phyloP scores from a whole-genome alignment of 2,797 vertebrate species.

The Helarctos malayanus region DNA sequence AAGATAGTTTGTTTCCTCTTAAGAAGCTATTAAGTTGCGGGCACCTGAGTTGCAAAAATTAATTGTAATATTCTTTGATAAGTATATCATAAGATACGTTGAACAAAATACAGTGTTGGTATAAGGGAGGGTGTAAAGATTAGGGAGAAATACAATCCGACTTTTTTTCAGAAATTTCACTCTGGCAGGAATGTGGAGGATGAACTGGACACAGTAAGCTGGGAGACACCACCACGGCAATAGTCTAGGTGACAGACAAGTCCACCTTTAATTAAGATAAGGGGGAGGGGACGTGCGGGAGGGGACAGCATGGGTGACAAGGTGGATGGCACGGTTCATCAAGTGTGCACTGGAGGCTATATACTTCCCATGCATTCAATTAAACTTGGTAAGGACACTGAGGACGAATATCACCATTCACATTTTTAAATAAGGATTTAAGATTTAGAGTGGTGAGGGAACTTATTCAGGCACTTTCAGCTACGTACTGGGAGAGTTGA shows the following conservation, averaged over 20 bases:
- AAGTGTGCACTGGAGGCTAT: not conserved
- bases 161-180: not conserved
- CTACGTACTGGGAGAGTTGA: not conserved
- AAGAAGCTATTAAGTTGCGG: not conserved
- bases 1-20: not conserved
- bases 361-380: not conserved
- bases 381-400: not conserved
- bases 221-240: not conserved
- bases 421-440: not conserved
- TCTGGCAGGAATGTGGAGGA: not conserved
- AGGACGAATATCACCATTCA: conserved; percentile 19
- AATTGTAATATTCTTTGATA: not conserved
- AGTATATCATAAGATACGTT: not conserved
- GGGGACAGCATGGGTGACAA: not conserved
- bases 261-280: not conserved
- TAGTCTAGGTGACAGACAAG: not conserved
- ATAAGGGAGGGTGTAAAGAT: not conserved
- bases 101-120: not conserved
- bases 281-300: not conserved
- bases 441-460: not conserved
- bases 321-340: not conserved
- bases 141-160: not conserved
- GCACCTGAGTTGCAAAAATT: conserved; percentile 17
- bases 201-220: not conserved
- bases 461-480: not conserved